These are phyloP conservation scores for Epinephelus moara DNA, from an alignment of 2,113 vertebrate species.

Conservation along the genomic window DNA sequence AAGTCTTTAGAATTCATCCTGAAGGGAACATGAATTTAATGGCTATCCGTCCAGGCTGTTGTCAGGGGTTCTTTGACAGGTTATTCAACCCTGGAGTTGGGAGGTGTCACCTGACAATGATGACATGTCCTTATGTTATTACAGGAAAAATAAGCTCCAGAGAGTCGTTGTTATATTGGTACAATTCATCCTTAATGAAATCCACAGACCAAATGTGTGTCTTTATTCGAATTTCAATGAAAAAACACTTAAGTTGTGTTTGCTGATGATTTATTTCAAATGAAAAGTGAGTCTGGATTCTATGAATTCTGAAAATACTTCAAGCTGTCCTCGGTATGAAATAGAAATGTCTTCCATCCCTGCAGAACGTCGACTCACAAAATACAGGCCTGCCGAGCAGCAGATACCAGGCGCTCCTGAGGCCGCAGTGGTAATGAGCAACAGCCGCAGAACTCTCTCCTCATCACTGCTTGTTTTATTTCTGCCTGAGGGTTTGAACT, in stretches of 20 bases:
- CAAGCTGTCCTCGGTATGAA: slow-evolving; percentile 64
- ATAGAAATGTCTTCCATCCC: slow-evolving; percentile 56
- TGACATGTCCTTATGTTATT: neutral
- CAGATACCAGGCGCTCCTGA: slow-evolving; percentile 42
- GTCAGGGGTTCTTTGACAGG: neutral
- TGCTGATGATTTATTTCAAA: slow-evolving; percentile 35
- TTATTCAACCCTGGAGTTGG: neutral
- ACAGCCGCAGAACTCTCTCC: slow-evolving; percentile 42
- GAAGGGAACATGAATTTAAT: neutral
- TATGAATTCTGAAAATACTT: slow-evolving; percentile 63
- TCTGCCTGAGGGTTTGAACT: slow-evolving; percentile 9
- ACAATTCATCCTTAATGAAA: slow-evolving; percentile 4
- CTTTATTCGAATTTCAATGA: slow-evolving; percentile 27
- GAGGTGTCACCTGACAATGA: slow-evolving; percentile 4
- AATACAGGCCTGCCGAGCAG: slow-evolving; percentile 37
- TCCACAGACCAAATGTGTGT: slow-evolving; percentile 7
- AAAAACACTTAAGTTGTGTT: slow-evolving; percentile 4
- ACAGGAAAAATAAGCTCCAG: neutral
- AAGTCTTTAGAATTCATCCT: neutral
- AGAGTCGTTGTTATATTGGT: neutral
- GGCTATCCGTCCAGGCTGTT: neutral
- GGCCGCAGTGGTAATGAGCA: slow-evolving; percentile 57
- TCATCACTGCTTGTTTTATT: slow-evolving; percentile 22
- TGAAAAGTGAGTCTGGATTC: slow-evolving; percentile 49
- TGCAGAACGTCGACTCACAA: slow-evolving; percentile 43